phyloP scores from a whole-genome alignment of 2,113 vertebrate species.

The Gymnobelideus leadbeateri region DNA sequence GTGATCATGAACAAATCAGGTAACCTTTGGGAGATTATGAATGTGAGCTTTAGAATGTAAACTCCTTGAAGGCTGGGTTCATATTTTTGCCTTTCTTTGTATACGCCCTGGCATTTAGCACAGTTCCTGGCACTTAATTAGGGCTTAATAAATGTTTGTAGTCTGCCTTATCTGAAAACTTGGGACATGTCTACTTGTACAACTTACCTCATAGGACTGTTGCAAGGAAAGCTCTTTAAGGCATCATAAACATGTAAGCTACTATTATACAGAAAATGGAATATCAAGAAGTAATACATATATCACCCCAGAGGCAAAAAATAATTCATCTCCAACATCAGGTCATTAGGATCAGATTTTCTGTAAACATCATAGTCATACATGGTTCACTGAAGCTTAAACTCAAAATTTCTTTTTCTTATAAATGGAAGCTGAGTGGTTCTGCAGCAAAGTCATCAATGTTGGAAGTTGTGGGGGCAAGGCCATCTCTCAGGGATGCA shows the following conservation, averaged over 20 bases:
- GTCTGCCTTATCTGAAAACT: neutral
- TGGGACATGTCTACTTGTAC: neutral
- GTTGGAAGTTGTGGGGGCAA: neutral
- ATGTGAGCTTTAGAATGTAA: neutral
- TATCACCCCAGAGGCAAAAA: neutral
- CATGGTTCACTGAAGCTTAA: constrained; percentile 18
- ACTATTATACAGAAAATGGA: neutral
- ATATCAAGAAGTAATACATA: neutral
- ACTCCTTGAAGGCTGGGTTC: neutral
- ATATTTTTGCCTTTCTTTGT: neutral
- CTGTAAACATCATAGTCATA: neutral
- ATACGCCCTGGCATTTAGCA: neutral
- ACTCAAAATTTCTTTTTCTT: constrained; percentile 53
- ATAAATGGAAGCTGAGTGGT: constrained; percentile 1
- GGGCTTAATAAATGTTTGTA: neutral
- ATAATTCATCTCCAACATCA: neutral
- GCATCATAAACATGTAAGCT: neutral
- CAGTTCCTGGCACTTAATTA: neutral
- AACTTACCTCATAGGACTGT: neutral
- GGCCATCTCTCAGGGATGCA: neutral
- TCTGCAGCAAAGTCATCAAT: neutral
- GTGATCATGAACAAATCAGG: neutral
- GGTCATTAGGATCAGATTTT: neutral
- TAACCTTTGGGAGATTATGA: neutral
- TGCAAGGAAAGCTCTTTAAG: neutral